These are phyloP conservation scores for Octopus sinensis DNA, from an alignment of 1,140 invertebrate genomes.

Conservation along the genomic window DNA sequence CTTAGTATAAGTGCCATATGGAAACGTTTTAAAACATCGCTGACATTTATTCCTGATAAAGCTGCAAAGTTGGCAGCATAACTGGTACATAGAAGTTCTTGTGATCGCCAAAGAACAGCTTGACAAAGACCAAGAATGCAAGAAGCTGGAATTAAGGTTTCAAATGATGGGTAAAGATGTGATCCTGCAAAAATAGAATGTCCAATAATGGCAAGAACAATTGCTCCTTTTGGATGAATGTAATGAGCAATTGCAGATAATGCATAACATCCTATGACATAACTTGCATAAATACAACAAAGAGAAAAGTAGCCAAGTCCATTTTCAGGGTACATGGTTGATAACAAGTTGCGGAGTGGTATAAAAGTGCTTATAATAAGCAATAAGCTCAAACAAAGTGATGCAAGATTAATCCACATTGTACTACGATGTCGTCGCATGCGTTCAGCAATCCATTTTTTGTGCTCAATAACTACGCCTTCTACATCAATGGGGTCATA, in stretches of 20 bases:
- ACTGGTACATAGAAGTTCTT: constrained; percentile 30
- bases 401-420: constrained; percentile 36
- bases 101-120: constrained; percentile 32
- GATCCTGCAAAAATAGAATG: constrained; percentile 35
- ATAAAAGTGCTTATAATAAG: constrained; percentile 32
- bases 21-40: constrained; percentile 9
- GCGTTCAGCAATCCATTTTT: constrained; percentile 11
- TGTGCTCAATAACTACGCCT: constrained; percentile 21
- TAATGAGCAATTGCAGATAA: constrained; percentile 22
- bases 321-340: constrained; percentile 27
- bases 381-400: constrained; percentile 33
- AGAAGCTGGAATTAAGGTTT: constrained; percentile 33
- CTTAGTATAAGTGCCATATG: constrained; percentile 7
- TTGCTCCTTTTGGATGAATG: constrained; percentile 30
- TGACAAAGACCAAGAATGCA: constrained; percentile 33
- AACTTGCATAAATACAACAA: constrained; percentile 32
- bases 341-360: constrained; percentile 33
- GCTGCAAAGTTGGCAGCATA: constrained; percentile 33
- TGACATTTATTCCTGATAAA: constrained; percentile 12
- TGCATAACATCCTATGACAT: constrained; percentile 32
- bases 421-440: constrained; percentile 19
- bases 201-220: constrained; percentile 31
- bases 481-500: constrained; percentile 25
- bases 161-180: constrained; percentile 33
- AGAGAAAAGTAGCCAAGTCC: constrained; percentile 34